Conservation (phyloP, 2,113 vertebrate species). For the Tupaia chinensis region DNA sequence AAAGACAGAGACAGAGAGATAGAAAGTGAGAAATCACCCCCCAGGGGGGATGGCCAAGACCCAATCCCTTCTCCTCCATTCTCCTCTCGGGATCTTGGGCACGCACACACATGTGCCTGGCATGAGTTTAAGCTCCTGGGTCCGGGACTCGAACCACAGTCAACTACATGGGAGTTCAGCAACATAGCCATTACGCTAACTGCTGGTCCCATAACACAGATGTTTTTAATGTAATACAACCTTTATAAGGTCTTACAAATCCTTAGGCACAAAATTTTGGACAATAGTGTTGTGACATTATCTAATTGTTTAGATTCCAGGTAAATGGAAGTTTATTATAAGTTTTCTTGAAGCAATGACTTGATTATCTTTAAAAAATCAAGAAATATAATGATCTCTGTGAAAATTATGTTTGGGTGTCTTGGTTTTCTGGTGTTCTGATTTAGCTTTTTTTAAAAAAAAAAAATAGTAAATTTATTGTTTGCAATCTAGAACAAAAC, state of each 20-base stretch:
- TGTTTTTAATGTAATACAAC: conserved; percentile 42
- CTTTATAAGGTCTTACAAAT: conserved; percentile 32
- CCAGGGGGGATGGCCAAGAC: too few relatives aligned
- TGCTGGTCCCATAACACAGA: background rate
- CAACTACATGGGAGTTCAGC: too few relatives aligned
- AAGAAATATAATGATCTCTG: conserved; percentile 33
- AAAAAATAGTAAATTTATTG: conserved; percentile 17
- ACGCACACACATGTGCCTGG: too few relatives aligned
- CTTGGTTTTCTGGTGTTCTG: conserved; percentile 52
- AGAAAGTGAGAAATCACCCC: too few relatives aligned
- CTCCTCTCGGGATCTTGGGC: too few relatives aligned
- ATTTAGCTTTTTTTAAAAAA: conserved; percentile 54
- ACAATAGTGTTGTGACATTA: background rate
- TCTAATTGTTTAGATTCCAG: conserved; percentile 26
- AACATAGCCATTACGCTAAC: too few relatives aligned
- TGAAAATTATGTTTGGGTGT: conserved; percentile 27
- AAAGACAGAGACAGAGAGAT: too few relatives aligned
- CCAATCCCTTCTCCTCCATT: too few relatives aligned
- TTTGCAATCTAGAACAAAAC: conserved; percentile 42
- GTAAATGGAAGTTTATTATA: conserved; percentile 49
- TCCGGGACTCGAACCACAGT: too few relatives aligned
- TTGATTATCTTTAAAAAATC: conserved; percentile 58
- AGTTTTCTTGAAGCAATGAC: conserved; percentile 39
- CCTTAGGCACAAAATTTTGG: background rate
- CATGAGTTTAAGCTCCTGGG: too few relatives aligned